Evolutionary conservation across 2,113 vertebrate genomes (phyloP), one percentile per base, ranked within the genome.

Genomic region (Podarcis raffonei): DNA sequence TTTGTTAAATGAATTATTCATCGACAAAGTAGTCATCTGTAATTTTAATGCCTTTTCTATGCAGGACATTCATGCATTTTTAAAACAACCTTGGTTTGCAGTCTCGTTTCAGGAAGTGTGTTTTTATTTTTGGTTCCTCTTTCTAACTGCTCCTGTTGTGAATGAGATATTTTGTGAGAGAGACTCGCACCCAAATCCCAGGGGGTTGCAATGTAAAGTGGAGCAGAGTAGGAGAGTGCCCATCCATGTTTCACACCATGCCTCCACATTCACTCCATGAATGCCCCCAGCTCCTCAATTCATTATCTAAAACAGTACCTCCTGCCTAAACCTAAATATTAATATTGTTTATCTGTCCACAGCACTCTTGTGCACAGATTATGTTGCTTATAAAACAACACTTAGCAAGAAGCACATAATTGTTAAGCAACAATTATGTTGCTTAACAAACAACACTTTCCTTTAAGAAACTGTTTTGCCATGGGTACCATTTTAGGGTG

Each of bases 1-100:
- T 3, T 82, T 82, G 3, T 75, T 72, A 66, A 92, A 91, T 91
- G 35, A 89, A 71, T 88, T 88, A 88, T 80, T 87, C 0, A 79
- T 30, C 71, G 81, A 32, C 1, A 30, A 66, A 83, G 18, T 83
- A 82, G 85, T 92, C 77, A 48, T 62, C 1, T 62, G 6, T 74
- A 83, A 53, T 53, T 87, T 79, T 66, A 82, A 83, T 85, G 4
- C 0, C 0, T 92, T 92, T 92, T 86, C 48, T 89, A 72, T 74
- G 22, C 23, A 90, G 75, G 16, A 42, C 75, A 89, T 20, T n/a
- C 6, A 53, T 23, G 5, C 0, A 72, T 92, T 90, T 91, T 90
- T n/a, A 15, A 90, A 90, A 74, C 9, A 42, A 3, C 0, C 9
- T 82, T 27, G 15, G 6, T 74, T 92, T 90, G 85, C 11, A 2